Conservation (phyloP, 2,113 vertebrate species). For the Lagopus muta region DNA sequence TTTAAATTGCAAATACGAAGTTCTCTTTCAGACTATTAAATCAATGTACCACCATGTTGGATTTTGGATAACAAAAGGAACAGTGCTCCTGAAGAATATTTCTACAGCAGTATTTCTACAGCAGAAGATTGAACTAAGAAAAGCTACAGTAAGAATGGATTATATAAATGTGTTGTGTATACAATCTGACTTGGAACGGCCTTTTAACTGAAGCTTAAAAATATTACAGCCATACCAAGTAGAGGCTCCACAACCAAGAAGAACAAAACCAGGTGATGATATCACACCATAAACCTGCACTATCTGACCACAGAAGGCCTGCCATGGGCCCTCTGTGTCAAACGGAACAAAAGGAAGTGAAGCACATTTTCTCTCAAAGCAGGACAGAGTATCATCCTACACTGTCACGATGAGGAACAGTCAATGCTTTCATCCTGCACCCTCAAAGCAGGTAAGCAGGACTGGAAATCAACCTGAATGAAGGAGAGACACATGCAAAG, state of each 20-base stretch:
- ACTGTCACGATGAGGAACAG: neutral
- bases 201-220: neutral
- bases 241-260: neutral
- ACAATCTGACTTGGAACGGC: neutral
- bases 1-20: neutral
- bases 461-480: neutral
- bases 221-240: neutral
- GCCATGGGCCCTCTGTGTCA: neutral
- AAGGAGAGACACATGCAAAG: neutral
- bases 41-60: neutral
- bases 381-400: neutral
- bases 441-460: neutral
- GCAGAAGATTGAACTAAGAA: neutral
- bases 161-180: neutral
- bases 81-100: neutral
- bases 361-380: neutral
- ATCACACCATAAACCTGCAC: neutral
- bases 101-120: neutral
- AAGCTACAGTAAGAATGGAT: neutral
- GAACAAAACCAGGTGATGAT: neutral
- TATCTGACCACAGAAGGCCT: neutral
- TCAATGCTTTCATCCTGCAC: neutral
- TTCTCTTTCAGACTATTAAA: neutral
- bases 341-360: neutral
- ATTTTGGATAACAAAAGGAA: neutral